Evolutionary conservation across 2,888 invertebrate species (phyloP), one percentile per base, ranked within the genome.

Genomic region (Lepidonotus clava): DNA sequence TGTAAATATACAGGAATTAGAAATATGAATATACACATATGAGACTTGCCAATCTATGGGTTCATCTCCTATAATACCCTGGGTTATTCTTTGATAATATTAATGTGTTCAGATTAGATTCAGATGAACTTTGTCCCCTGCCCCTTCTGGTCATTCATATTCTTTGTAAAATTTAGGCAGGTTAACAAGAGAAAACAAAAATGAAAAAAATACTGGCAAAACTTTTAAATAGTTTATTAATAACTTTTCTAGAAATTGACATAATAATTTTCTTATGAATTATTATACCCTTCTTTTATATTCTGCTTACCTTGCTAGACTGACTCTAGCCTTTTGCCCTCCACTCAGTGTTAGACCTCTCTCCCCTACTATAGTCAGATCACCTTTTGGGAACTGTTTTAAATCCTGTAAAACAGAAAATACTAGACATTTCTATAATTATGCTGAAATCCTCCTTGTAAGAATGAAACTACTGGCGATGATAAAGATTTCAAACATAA

Each of bases 341-440:
- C 97, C 97, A 90, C 97, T 97, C 14, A 98, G 95, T 88, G 96
- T 96, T 87, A 97, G 96, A 18, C 98, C 98, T n/a, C 97, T 95
- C 92, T 98, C 97, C 0, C 98, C 98, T 0, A 98, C 97, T 24
- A 97, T 94, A 0, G 97, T 97, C 93, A 96, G 96, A 94, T 98
- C 97, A 0, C 97, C 97, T 90, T 96, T 96, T n/a, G 97, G 97
- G 91, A 98, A 95, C 88, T 97, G 94, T 4, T 95, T 94, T 92
- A 97, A 96, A 94, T 98, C 97, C 85, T 94, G 24, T 4, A 32
- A 28, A 21, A 4, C 18, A 21, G 18, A 8, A 14, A 36, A 2
- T 21, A 40, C 2, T n/a, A 8, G 18, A 53, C n/a, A 8, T 8
- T 53, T 18, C 18, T n/a, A 53, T 53, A 53, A 11, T 53, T 2